These are phyloP conservation scores for Esox niger DNA, from an alignment of 2,113 vertebrate species.

Conservation along the genomic window DNA sequence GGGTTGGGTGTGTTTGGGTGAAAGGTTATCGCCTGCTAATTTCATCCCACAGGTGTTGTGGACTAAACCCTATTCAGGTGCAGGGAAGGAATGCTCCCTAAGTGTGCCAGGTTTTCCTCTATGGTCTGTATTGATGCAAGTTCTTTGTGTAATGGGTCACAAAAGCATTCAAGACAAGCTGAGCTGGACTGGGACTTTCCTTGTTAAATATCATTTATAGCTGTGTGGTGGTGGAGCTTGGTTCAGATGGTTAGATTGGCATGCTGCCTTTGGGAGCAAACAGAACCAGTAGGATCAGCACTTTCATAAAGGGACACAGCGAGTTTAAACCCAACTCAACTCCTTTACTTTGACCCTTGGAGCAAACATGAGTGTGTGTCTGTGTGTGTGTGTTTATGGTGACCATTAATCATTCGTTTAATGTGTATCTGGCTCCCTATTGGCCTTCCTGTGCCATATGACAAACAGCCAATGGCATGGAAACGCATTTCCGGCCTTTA, in stretches of 20 bases:
- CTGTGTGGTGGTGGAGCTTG: too few relatives aligned
- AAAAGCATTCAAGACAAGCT: neutral
- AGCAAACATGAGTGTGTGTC: conserved; percentile 36
- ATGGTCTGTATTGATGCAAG: conserved; percentile 26
- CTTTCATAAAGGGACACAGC: conserved; percentile 4
- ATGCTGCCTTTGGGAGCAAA: neutral
- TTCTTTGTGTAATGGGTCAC: neutral
- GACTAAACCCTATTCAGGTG: conserved; percentile 40
- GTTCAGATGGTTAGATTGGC: too few relatives aligned
- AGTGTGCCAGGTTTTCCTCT: conserved; percentile 14
- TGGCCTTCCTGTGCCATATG: too few relatives aligned
- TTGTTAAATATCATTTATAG: neutral
- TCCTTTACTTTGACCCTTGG: conserved; percentile 58
- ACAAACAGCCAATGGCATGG: too few relatives aligned
- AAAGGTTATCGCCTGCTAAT: neutral
- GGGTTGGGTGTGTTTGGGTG: conserved; percentile 13
- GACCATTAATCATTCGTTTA: neutral
- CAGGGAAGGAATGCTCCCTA: conserved; percentile 37
- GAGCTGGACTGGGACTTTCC: neutral
- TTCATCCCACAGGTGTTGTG: conserved; percentile 46
- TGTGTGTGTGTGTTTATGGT: neutral
- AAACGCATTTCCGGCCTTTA: too few relatives aligned
- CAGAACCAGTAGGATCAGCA: conserved; percentile 34
- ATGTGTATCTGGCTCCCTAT: too few relatives aligned
- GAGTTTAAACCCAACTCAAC: conserved; percentile 50